Evolutionary conservation across 2,113 vertebrate genomes (phyloP).

Genomic region (Carlito syrichta): DNA sequence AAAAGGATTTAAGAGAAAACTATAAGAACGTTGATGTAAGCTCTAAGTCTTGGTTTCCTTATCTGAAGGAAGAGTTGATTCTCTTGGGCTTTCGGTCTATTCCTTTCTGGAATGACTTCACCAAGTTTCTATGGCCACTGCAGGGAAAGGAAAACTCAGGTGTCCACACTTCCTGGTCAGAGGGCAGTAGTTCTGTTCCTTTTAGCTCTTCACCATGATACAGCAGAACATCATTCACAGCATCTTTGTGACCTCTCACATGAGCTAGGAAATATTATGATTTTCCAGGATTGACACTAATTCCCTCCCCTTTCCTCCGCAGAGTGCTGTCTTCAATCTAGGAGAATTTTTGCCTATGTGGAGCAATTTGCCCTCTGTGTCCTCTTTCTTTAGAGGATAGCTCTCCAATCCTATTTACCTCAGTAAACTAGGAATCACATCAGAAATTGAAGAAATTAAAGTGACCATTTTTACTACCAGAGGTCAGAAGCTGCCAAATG

Average conservation of each 20-base stretch:
- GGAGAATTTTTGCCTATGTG: neutral
- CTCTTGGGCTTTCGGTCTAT: neutral
- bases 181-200: neutral
- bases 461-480: neutral
- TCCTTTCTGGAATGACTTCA: neutral
- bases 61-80: neutral
- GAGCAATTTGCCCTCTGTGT: neutral
- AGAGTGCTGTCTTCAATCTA: neutral
- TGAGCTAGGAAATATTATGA: neutral
- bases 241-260: neutral
- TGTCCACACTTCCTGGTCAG: neutral
- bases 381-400: neutral
- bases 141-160: neutral
- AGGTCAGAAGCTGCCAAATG: neutral
- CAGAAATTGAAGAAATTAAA: neutral
- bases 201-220: neutral
- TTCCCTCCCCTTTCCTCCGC: neutral
- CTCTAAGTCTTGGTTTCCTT: neutral
- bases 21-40: neutral
- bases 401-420: neutral
- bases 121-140: too few relatives aligned
- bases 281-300: neutral
- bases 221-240: accelerated
- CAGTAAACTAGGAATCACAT: neutral
- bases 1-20: neutral